phyloP scores from a whole-genome alignment of 2,113 vertebrate genomes.

The Sigmodon hispidus region DNA sequence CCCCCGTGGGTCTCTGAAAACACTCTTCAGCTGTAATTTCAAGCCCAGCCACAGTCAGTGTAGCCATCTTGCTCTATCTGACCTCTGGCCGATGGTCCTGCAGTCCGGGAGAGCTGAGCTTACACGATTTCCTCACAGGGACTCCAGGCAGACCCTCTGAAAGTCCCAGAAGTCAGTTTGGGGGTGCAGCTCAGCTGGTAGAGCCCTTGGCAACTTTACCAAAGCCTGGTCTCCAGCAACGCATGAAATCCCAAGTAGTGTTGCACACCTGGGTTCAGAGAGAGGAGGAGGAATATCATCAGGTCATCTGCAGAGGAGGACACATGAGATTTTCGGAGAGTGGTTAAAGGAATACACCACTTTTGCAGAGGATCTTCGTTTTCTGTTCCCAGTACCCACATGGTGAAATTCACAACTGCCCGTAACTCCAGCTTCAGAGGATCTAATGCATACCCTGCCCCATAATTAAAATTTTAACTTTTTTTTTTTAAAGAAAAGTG shows the following conservation, averaged over 20 bases:
- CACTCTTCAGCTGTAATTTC: not conserved
- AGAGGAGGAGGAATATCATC: not conserved
- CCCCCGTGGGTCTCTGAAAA: not conserved
- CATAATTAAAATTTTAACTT: not conserved
- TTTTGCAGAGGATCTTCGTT: not conserved
- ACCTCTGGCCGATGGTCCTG: not conserved
- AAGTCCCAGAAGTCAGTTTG: not conserved
- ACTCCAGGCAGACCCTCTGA: too few species aligned
- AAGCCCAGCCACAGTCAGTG: not conserved
- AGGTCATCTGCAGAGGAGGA: not conserved
- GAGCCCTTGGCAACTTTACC: not conserved
- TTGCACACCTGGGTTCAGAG: not conserved
- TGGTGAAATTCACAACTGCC: not conserved
- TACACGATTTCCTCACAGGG: not conserved
- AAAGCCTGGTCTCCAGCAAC: not conserved
- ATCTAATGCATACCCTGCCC: not conserved
- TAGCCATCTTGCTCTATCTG: not conserved
- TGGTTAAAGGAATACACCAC: not conserved
- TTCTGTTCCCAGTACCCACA: not conserved
- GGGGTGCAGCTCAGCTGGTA: not conserved
- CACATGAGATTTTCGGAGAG: not conserved
- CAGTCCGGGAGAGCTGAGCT: not conserved
- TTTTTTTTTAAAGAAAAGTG: not conserved
- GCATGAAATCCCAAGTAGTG: too few species aligned
- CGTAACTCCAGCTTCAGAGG: not conserved